A percentile compares a stretch with the other conserved stretches of the same genome.
phyloP scores from a whole-genome alignment of 2,113 vertebrate species.

The Embiotoca jacksoni region DNA sequence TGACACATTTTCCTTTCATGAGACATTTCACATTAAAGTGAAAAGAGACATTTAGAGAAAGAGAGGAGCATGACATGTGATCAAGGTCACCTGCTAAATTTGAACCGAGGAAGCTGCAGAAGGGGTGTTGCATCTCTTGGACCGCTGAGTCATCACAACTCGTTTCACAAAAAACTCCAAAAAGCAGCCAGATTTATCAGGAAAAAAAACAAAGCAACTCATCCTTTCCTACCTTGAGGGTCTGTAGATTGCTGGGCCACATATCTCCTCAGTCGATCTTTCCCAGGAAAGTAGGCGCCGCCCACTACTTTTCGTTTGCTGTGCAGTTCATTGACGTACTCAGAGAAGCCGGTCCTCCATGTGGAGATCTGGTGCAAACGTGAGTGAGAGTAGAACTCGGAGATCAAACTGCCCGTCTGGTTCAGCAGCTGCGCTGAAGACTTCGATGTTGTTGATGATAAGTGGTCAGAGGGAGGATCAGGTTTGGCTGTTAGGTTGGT shows the following conservation, averaged over 20 bases:
- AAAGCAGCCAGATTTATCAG: not conserved
- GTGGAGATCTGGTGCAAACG: constrained; percentile 97
- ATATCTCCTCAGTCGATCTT: constrained; percentile 93
- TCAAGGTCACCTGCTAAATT: no score
- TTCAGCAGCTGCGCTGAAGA: constrained; percentile 82
- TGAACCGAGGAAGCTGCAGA: no score
- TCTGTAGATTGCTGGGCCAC: constrained; percentile 71
- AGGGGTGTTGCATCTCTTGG: no score
- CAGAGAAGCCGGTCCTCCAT: constrained; percentile 94
- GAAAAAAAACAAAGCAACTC: not conserved
- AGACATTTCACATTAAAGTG: no score
- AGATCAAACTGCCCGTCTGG: constrained; percentile 88
- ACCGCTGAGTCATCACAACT: no score
- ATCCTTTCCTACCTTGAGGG: constrained; percentile 48
- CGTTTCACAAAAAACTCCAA: no score
- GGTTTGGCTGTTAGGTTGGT: constrained; percentile 67
- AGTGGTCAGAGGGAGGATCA: constrained; percentile 78
- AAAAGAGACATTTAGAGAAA: no score
- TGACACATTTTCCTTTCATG: no score
- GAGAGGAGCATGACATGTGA: no score
- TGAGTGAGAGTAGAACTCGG: constrained; percentile 94
- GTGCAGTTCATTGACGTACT: constrained; percentile 94
- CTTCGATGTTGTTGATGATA: constrained; percentile 45
- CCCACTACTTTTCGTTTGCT: constrained; percentile 81
- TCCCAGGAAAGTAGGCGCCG: constrained; percentile 88